These are phyloP conservation scores for Ceuthmochares aereus DNA, from an alignment of 2,113 vertebrate species.

Conservation along the genomic window DNA sequence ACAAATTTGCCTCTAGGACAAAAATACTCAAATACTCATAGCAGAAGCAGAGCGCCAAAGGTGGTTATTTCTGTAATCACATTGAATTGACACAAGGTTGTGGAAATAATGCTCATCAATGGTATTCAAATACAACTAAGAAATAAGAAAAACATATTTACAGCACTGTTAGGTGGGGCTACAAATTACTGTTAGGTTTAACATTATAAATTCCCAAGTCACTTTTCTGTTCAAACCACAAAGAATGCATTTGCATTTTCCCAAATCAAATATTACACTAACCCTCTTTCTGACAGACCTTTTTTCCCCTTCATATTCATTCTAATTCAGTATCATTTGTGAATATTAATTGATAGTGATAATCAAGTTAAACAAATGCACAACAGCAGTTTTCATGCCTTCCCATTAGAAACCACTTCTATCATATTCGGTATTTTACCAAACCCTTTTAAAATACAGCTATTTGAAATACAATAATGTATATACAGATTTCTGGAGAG, in stretches of 20 bases:
- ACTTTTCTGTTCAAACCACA: background rate
- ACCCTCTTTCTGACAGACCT: background rate
- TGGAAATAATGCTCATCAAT: background rate
- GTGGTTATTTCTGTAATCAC: background rate
- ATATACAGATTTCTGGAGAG: background rate
- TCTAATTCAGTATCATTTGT: background rate
- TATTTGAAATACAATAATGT: background rate
- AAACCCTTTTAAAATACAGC: background rate
- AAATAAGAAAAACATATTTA: background rate
- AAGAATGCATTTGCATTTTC: background rate
- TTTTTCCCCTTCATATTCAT: background rate
- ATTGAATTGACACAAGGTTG: background rate
- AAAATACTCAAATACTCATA: background rate
- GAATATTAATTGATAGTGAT: background rate
- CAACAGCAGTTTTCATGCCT: background rate
- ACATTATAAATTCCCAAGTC: background rate
- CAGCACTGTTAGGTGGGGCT: background rate
- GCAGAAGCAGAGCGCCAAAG: background rate
- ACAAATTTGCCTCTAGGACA: background rate
- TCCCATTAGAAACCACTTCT: background rate
- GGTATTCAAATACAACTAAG: background rate
- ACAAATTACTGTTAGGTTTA: background rate
- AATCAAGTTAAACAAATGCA: background rate
- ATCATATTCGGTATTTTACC: background rate
- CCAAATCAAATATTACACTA: background rate